These are phyloP conservation scores for Arizona elegans DNA, from an alignment of 2,113 vertebrate genomes.

Conservation along the genomic window DNA sequence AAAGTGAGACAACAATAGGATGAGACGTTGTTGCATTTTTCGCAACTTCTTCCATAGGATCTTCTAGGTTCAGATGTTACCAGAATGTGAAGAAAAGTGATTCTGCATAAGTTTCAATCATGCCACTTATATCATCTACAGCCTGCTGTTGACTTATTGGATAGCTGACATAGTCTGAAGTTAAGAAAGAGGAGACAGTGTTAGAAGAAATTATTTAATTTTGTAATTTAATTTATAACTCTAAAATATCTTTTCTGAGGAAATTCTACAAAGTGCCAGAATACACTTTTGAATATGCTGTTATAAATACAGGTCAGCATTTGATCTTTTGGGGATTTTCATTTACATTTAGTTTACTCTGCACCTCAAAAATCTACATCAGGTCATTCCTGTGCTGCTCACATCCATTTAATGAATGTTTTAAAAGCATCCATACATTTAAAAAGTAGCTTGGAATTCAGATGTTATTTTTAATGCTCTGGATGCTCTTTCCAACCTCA, in stretches of 20 bases:
- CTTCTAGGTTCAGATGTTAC: background rate
- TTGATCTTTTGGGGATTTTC: background rate
- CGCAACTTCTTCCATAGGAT: background rate
- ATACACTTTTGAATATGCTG: background rate
- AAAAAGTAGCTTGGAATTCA: background rate
- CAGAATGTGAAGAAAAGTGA: background rate
- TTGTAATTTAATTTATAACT: background rate
- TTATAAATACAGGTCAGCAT: background rate
- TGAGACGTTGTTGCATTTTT: background rate
- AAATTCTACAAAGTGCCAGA: background rate
- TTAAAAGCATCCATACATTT: background rate
- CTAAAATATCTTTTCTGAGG: background rate
- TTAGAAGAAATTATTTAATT: background rate
- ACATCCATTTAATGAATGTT: background rate
- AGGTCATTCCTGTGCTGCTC: background rate
- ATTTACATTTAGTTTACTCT: background rate
- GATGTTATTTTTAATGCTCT: background rate
- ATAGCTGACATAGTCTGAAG: background rate
- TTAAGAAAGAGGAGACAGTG: background rate
- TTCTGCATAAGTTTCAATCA: background rate
- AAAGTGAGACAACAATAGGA: background rate
- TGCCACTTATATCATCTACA: background rate
- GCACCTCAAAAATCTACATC: background rate
- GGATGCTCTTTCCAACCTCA: background rate
- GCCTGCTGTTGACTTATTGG: background rate